Conservation (phyloP, 1,140 invertebrate genomes). For the Leptopilina boulardi region DNA sequence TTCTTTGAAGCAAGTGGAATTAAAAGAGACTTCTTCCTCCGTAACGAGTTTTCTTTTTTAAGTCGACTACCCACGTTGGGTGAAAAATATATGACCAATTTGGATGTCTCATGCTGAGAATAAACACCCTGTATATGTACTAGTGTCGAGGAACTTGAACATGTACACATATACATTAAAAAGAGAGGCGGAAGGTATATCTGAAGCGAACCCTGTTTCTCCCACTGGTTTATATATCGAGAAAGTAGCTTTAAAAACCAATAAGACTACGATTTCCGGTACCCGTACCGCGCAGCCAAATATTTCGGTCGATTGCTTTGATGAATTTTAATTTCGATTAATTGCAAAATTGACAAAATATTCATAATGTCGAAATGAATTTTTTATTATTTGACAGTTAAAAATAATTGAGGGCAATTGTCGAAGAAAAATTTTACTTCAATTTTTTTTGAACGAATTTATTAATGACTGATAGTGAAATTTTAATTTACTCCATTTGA, state of each 20-base stretch:
- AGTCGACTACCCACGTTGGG: slow-evolving; percentile 30
- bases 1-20: slow-evolving; percentile 21
- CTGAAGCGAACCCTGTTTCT: slow-evolving; percentile 27
- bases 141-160: slow-evolving; percentile 25
- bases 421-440: neutral
- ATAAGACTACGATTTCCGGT: slow-evolving; percentile 31
- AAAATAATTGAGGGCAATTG: neutral
- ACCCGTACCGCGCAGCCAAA: neutral
- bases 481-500: neutral
- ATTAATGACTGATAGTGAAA: neutral
- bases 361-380: neutral
- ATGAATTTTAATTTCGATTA: slow-evolving; percentile 28
- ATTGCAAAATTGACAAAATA: slow-evolving; percentile 8
- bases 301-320: slow-evolving; percentile 20
- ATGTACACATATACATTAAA: too few relatives aligned
- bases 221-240: neutral
- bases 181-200: slow-evolving; percentile 28
- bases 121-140: slow-evolving; percentile 31
- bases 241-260: slow-evolving; percentile 25
- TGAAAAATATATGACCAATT: slow-evolving; percentile 34
- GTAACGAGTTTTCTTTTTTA: slow-evolving; percentile 30
- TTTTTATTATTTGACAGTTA: neutral
- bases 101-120: slow-evolving; percentile 31
- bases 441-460: slow-evolving; percentile 1
- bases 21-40: slow-evolving; percentile 27